Evolutionary conservation across 2,797 vertebrate species (phyloP), one percentile per base, ranked within the genome.

Genomic region (Myotis findleyi): DNA sequence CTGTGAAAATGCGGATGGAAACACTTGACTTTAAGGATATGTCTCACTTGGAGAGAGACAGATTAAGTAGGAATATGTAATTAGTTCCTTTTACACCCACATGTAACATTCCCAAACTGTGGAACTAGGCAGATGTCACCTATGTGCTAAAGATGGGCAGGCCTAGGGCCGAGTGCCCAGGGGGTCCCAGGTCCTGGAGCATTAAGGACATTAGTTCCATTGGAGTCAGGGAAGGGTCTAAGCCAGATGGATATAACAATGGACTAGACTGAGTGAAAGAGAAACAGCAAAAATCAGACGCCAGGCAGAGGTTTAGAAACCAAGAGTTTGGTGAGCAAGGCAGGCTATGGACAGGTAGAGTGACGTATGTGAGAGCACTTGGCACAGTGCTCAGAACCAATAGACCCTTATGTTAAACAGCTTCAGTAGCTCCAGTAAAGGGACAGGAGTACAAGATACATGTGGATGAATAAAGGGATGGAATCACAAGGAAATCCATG

Each of bases 41-140:
- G 3, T 95, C 91, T 97, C 82, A 90, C 69, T 97, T 95, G 95
- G 95, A 95, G 77, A 97, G 62, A 69, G 94, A 96, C 96, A 87
- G 80, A 93, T 94, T 97, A 92, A 89, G 62, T 96, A 97, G 93
- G 98, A 85, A 96, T 96, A 81, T 96, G 79, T 97, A 84, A 87
- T 90, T 64, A 81, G 87, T 90, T 97, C 86, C 96, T 97, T 98
- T 96, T 91, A 96, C 90, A 97, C 95, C 97, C 97, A 97, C 96
- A 94, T 18, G 17, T 25, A n/a, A 62, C 97, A 95, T 95, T 80
- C 94, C 80, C 3, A 76, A 93, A 68, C 38, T 92, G 71, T 94
- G 83, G 81, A 95, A 27, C 17, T 7, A 41, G 68, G 68, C 68
- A 44, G 53, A 55, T 30, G 38, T 72, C 71, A 80, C 23, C 14